Evolutionary conservation across 2,113 vertebrate species (phyloP).

Genomic region (Cygnus atratus): DNA sequence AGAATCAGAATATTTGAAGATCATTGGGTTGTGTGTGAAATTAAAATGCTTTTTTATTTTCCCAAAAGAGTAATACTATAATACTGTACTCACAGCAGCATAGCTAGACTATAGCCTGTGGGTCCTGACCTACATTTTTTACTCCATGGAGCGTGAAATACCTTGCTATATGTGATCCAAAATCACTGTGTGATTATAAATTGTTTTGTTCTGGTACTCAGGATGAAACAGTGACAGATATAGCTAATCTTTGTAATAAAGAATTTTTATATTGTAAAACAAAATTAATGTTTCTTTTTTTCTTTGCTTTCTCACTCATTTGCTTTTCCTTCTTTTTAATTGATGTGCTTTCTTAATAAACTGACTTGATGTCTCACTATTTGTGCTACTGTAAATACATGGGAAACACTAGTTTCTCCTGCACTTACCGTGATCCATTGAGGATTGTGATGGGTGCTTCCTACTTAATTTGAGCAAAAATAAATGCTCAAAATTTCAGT

Average conservation of each 20-base stretch:
- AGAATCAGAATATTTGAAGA: slow-evolving; percentile 17
- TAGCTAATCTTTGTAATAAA: neutral
- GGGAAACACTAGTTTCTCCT: neutral
- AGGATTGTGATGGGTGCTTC: neutral
- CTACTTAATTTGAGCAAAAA: neutral
- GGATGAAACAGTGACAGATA: neutral
- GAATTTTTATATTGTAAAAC: neutral
- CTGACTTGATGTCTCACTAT: neutral
- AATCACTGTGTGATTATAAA: neutral
- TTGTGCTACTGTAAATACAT: neutral
- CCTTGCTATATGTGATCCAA: neutral
- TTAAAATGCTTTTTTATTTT: slow-evolving; percentile 48
- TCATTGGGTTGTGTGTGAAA: slow-evolving; percentile 31
- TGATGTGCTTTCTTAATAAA: neutral
- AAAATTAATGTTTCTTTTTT: neutral
- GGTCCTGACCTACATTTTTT: slow-evolving; percentile 54
- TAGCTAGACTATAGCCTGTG: slow-evolving; percentile 21
- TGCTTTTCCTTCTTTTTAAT: neutral
- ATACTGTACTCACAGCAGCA: neutral
- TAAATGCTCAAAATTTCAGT: neutral
- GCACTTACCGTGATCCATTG: neutral
- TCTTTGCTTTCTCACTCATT: neutral
- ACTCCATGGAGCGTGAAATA: slow-evolving; percentile 41
- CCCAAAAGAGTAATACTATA: neutral
- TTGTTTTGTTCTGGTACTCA: neutral